phyloP scores from a whole-genome alignment of 2,888 invertebrate genomes.

The Conistra vaccinii region DNA sequence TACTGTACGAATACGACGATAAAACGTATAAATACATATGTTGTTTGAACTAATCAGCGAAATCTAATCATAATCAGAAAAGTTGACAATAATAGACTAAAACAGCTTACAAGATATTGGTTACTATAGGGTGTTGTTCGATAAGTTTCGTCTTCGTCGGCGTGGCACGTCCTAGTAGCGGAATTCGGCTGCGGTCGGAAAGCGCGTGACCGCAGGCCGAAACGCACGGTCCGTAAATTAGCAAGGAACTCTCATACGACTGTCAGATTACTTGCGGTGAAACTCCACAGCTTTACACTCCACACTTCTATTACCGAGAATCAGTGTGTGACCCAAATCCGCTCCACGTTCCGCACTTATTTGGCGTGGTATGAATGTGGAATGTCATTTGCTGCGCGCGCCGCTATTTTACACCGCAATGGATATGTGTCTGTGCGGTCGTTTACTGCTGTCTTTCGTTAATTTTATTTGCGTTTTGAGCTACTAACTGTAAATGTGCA shows the following conservation, averaged over 20 bases:
- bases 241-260: slow-evolving; percentile 80
- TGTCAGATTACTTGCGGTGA: slow-evolving; percentile 86
- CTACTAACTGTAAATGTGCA: slow-evolving; percentile 74
- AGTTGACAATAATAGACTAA: background rate
- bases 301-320: slow-evolving; percentile 83
- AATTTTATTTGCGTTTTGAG: slow-evolving; percentile 80
- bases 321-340: slow-evolving; percentile 87
- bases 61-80: slow-evolving; percentile 17
- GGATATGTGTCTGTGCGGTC: slow-evolving; percentile 77
- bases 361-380: slow-evolving; percentile 82
- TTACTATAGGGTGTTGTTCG: background rate
- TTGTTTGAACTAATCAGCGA: slow-evolving; percentile 22
- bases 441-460: slow-evolving; percentile 77
- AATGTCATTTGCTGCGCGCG: slow-evolving; percentile 83
- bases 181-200: slow-evolving; percentile 82
- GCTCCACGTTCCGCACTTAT: slow-evolving; percentile 78
- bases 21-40: slow-evolving; percentile 52
- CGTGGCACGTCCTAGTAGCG: slow-evolving; percentile 75
- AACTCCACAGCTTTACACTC: slow-evolving; percentile 78
- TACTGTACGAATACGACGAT: slow-evolving; percentile 49
- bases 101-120: background rate
- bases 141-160: slow-evolving; percentile 34
- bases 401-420: slow-evolving; percentile 86
- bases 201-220: slow-evolving; percentile 84
- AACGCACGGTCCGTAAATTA: slow-evolving; percentile 87